Evolutionary conservation across 2,113 vertebrate species (phyloP), one percentile per base, ranked within the genome.

Genomic region (Microcebus lehilahytsara): DNA sequence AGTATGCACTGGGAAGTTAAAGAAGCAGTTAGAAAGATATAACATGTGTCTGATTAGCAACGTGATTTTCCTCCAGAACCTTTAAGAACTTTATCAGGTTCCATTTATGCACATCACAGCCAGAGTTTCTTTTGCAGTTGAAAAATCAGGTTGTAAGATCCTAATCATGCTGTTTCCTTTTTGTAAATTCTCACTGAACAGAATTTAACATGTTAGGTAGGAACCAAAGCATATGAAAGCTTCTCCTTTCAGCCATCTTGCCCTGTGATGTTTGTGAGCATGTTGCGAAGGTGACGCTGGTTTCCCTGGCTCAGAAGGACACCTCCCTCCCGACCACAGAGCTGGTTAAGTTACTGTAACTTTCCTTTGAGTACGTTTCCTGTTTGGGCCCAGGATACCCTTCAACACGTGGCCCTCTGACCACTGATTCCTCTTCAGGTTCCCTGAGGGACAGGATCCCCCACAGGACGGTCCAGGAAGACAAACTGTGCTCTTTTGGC

Each of bases 321-420:
- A 83, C 69, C 51, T 87, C 85, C 64, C 62, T 93, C 77, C 72
- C 79, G 71, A 95, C 91, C 95, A 91, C 95, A 95, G 64, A 93
- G 20, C 40, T 89, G 37, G 69, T 75, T 58, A 79, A 69, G 56
- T 96, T 91, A 96, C 62, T 71, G 6, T 91, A 94, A 96, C 49
- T 95, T 94, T 95, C 86, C 78, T 92, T 85, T 67, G 34, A 81
- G 25, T 56, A 42, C 3, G 49, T 96, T 96, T 97, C 89, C 91
- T 96, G 72, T 89, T 92, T 46, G n/a, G 62, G 19, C 37, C 60
- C 30, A 78, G 75, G 75, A 64, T 62, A 58, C 86, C 46, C 90
- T 94, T 94, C 86, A 56, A 37, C 72, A 83, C 0, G 7, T 66
- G 71, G 42, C 42, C 83, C 20, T 62, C 60, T 93, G 89, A 88